Percentiles rank a stretch among this genome's conserved stretches.
These are phyloP conservation scores for Caranx ignobilis DNA, from an alignment of 2,113 vertebrate genomes.

Conservation along the genomic window DNA sequence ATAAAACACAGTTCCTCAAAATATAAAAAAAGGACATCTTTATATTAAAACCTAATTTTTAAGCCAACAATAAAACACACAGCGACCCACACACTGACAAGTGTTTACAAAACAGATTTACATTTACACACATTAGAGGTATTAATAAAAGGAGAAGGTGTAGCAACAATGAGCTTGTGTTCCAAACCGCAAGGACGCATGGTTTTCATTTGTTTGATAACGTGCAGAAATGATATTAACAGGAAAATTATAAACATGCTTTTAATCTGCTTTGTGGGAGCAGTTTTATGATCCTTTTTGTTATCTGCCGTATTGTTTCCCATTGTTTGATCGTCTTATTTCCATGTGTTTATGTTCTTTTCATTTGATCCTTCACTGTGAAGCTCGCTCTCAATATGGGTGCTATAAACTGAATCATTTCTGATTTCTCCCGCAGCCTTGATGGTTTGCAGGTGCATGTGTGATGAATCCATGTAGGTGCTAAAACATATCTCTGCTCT, in stretches of 20 bases:
- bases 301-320: conserved; percentile 7
- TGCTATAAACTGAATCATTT: conserved; percentile 25
- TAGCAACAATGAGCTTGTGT: neutral
- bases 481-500: neutral
- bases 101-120: neutral
- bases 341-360: conserved; percentile 9
- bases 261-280: conserved; percentile 1
- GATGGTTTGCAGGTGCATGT: conserved; percentile 35
- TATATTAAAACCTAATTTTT: neutral
- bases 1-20: neutral
- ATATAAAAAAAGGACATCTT: neutral
- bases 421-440: conserved; percentile 34
- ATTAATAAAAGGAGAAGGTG: neutral
- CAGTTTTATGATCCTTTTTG: conserved; percentile 1
- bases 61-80: neutral
- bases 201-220: neutral
- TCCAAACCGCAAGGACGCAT: neutral
- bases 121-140: neutral
- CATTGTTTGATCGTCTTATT: conserved; percentile 12
- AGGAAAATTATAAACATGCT: neutral
- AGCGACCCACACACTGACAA: neutral
- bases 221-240: conserved; percentile 10
- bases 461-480: conserved; percentile 21
- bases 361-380: conserved; percentile 10
- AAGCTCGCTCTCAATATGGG: conserved; percentile 7